These are phyloP conservation scores for Cyrtodaria siliqua DNA, from an alignment of 2,888 invertebrate species.

Conservation along the genomic window DNA sequence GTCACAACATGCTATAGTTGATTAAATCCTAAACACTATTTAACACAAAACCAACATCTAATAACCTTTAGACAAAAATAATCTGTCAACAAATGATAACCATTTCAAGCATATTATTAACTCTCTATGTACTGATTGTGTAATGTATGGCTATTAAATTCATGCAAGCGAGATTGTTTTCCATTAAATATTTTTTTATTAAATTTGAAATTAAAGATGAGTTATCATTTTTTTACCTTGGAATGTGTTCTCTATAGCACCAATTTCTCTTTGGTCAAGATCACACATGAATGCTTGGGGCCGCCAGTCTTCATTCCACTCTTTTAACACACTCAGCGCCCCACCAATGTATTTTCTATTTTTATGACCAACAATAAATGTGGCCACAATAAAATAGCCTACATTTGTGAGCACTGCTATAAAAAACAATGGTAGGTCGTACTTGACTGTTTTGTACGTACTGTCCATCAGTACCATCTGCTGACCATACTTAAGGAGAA, in stretches of 20 bases:
- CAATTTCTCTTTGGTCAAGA: constrained; percentile 4
- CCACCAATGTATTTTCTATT: neutral
- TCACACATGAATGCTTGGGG: constrained; percentile 17
- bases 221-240: too few relatives aligned
- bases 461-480: neutral
- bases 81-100: too few relatives aligned
- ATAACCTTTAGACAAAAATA: too few relatives aligned
- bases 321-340: neutral
- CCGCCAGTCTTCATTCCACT: constrained; percentile 2
- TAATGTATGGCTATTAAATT: too few relatives aligned
- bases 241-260: constrained; percentile 2
- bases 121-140: too few relatives aligned
- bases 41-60: too few relatives aligned
- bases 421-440: neutral
- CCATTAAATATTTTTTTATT: too few relatives aligned
- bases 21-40: too few relatives aligned
- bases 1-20: too few relatives aligned
- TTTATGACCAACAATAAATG: neutral
- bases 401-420: neutral
- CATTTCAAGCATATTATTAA: too few relatives aligned
- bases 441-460: neutral
- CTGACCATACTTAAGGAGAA: neutral
- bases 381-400: neutral
- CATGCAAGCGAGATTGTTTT: too few relatives aligned
- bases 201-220: too few relatives aligned